Conservation (phyloP, 2,797 vertebrate species). For the Anas bahamensis region DNA sequence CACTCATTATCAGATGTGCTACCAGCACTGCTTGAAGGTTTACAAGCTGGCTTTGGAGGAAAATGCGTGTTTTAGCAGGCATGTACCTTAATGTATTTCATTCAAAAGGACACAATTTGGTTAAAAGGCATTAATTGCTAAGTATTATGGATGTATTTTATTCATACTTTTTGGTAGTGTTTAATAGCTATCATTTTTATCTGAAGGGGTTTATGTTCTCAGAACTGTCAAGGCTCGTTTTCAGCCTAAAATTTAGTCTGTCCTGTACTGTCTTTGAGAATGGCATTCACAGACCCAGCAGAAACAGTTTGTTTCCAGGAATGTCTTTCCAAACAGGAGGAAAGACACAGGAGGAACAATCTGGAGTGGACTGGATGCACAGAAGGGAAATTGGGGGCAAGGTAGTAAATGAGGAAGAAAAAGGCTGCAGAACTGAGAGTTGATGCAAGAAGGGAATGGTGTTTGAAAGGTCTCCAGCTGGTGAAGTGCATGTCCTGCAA, state of each 20-base stretch:
- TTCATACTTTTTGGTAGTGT: background rate
- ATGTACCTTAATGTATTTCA: background rate
- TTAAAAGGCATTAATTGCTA: background rate
- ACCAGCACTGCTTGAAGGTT: slow-evolving; percentile 79
- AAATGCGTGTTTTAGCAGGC: slow-evolving; percentile 30
- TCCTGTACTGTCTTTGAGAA: background rate
- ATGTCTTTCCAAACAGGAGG: background rate
- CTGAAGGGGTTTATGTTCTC: background rate
- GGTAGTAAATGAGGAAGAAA: background rate
- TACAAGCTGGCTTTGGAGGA: slow-evolving; percentile 60
- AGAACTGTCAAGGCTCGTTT: background rate
- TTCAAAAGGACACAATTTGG: background rate
- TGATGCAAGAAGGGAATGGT: background rate
- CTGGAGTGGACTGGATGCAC: background rate
- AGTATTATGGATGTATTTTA: background rate
- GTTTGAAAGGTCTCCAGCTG: background rate
- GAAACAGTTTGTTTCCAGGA: background rate
- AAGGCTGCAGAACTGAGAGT: background rate
- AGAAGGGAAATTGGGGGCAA: background rate
- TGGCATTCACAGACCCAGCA: background rate
- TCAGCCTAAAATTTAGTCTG: background rate
- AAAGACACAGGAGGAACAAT: background rate
- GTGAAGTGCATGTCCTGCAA: background rate
- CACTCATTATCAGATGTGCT: slow-evolving; percentile 80
- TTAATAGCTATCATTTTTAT: background rate